Base-by-base conservation (phyloP, 2,888 invertebrate species). In the Reticulitermes lucifugus region DNA sequence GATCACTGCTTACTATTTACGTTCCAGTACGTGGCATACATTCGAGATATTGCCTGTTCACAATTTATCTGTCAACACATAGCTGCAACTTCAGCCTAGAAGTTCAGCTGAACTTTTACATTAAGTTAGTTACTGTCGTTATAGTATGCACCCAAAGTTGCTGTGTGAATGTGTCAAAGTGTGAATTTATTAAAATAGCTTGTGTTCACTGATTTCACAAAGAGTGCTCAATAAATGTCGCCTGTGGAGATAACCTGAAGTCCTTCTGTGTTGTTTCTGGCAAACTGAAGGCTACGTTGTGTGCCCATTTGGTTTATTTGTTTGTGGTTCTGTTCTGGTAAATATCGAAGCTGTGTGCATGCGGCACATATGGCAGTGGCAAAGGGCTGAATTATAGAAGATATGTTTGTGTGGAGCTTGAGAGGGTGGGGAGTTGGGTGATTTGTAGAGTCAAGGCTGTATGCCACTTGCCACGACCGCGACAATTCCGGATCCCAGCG, bases 281-380 rank as follows among this genome's bases (percentile, higher is more conserved):
- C 25, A n/a, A n/a, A 6, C 7, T 65, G 65, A 65, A 65, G n/a
- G 65, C 18, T 60, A 60, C 18, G 60, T 65, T 65, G n/a, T 65
- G 65, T 10, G 65, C n/a, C 65, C 25, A 65, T 65, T 65, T n/a
- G 65, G 25, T 65, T 9, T 60, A n/a, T 60, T 60, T 65, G 65
- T 65, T 65, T 65, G 65, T 65, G 65, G 65, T 2, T 65, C 25
- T 14, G 65, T n/a, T 9, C 25, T 65, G 65, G n/a, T 65, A n/a
- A 65, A n/a, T n/a, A n/a, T 65, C 65, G 65, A n/a, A n/a, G 65
- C 65, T 65, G 6, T 65, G 65, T 65, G 65, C 65, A n/a, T n/a
- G 6, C 12, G 65, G 25, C 65, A 2, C 65, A 65, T 60, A 21
- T 65, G 65, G n/a, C 25, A 7, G n/a, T 25, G 65, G 65, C n/a